Evolutionary conservation across 2,888 invertebrate species (phyloP).

Genomic region (Harmothoe impar): DNA sequence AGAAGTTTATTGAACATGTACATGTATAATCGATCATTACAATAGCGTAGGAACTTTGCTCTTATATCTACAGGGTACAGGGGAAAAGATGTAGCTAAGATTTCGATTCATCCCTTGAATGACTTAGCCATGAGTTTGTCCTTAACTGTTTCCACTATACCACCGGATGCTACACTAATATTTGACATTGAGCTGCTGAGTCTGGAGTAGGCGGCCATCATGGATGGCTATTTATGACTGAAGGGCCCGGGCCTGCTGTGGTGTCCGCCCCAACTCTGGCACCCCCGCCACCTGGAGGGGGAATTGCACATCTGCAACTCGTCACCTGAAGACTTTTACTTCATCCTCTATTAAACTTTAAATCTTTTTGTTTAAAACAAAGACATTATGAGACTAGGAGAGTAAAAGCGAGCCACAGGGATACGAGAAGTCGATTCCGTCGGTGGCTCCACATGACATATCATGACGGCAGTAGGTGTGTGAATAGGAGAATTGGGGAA

Average conservation of each 20-base stretch:
- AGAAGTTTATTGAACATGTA: too few species aligned
- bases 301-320: background rate
- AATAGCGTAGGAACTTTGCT: too few species aligned
- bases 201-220: conserved; percentile 85
- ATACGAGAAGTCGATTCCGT: background rate
- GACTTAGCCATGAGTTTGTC: background rate
- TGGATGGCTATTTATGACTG: background rate
- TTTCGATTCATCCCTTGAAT: too few species aligned
- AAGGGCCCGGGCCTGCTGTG: background rate
- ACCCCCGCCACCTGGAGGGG: conserved; percentile 8
- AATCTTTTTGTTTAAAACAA: background rate
- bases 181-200: conserved; percentile 97
- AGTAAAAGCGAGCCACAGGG: background rate
- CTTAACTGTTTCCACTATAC: conserved; percentile 86
- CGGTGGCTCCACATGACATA: background rate
- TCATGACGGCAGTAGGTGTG: background rate
- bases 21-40: too few species aligned
- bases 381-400: background rate
- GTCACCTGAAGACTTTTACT: conserved; percentile 11
- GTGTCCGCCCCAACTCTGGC: background rate
- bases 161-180: conserved; percentile 95
- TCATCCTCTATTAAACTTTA: background rate
- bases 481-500: background rate
- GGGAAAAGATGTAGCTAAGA: too few species aligned
- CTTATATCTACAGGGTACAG: too few species aligned